Conservation (phyloP, 2,888 invertebrate species). For the Entomobrya multifasciata region DNA sequence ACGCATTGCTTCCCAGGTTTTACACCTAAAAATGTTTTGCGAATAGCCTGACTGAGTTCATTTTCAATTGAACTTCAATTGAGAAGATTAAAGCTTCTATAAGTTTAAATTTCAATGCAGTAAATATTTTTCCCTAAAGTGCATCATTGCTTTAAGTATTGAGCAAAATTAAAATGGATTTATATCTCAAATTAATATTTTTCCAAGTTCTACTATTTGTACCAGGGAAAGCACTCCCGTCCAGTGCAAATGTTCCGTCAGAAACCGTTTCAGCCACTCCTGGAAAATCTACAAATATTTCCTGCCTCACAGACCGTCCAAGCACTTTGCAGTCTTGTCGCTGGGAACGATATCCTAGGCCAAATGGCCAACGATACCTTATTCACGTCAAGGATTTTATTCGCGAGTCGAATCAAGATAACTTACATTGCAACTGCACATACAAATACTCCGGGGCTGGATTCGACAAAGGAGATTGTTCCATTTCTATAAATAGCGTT, state of each 20-base stretch:
- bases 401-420: not conserved
- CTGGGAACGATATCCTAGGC: constrained; percentile 27
- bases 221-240: not conserved
- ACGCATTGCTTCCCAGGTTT: too few species aligned
- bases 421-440: constrained; percentile 20
- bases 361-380: constrained; percentile 18
- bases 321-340: constrained; percentile 16
- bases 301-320: not conserved
- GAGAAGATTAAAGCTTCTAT: too few species aligned
- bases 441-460: constrained; percentile 48
- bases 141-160: too few species aligned
- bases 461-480: constrained; percentile 55
- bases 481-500: constrained; percentile 48
- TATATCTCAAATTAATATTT: too few species aligned
- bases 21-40: too few species aligned
- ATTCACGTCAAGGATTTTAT: not conserved
- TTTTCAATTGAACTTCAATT: too few species aligned
- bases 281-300: constrained; percentile 32
- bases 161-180: too few species aligned
- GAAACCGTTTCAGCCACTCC: not conserved
- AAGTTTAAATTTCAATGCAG: too few species aligned
- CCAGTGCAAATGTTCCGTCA: constrained; percentile 21
- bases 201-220: too few species aligned
- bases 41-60: too few species aligned
- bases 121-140: too few species aligned